A percentile compares a stretch with the other conserved stretches of the same genome.
Conservation (phyloP, 2,113 vertebrate genomes). For the Isurus oxyrinchus region DNA sequence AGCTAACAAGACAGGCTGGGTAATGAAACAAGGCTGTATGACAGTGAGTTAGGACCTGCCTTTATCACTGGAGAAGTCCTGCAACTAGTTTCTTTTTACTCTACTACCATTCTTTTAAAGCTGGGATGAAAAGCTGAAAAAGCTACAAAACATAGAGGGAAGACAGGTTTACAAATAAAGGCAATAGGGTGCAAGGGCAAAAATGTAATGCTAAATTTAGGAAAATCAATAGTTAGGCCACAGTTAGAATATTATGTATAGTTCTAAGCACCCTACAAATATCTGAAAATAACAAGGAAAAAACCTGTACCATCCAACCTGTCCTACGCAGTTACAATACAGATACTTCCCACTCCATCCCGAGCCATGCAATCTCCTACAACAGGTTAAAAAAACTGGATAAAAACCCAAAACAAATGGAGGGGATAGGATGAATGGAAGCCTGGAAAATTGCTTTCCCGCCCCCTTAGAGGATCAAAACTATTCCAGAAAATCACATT, state of each 20-base stretch:
- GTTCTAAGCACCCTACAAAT: background rate
- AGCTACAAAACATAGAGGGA: background rate
- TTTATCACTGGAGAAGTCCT: background rate
- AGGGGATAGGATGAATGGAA: background rate
- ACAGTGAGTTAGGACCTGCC: background rate
- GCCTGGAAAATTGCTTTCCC: background rate
- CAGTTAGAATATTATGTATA: background rate
- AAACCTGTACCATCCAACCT: background rate
- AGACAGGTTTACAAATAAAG: background rate
- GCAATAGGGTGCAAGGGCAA: background rate
- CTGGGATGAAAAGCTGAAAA: background rate
- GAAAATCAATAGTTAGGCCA: background rate
- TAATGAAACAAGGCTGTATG: background rate
- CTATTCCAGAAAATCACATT: background rate
- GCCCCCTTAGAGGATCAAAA: background rate
- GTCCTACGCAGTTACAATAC: background rate
- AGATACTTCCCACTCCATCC: background rate
- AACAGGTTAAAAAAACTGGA: background rate
- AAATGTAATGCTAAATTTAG: background rate
- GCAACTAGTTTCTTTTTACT: background rate
- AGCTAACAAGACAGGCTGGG: background rate
- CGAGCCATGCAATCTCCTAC: background rate
- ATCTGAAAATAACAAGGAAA: background rate
- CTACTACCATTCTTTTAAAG: background rate
- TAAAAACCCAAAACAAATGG: background rate